phyloP scores from a whole-genome alignment of 2,797 vertebrate species.

The Euphonia xanthogaster region DNA sequence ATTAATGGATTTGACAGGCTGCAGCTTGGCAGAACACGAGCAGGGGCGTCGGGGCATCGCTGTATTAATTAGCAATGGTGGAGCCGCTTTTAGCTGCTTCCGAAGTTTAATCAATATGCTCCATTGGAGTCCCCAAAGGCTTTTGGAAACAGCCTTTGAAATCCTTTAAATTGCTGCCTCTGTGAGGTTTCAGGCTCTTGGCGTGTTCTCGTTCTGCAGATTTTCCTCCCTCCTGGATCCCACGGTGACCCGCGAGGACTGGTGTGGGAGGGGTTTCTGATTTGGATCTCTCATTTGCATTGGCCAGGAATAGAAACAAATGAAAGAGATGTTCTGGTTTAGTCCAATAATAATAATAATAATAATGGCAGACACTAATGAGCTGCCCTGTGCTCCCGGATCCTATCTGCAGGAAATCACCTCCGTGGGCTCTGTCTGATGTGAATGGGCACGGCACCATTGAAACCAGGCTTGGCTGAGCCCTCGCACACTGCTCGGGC shows the following conservation, averaged over 20 bases:
- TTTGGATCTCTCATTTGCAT: neutral
- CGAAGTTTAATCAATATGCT: constrained; percentile 70
- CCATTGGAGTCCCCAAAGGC: constrained; percentile 60
- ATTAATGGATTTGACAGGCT: constrained; percentile 67
- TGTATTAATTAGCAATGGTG: constrained; percentile 67
- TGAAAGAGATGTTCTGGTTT: constrained; percentile 11
- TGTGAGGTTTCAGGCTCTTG: constrained; percentile 33
- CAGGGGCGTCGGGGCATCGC: constrained; percentile 58
- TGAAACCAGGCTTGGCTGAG: constrained; percentile 15
- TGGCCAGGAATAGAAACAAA: neutral
- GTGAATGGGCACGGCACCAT: neutral
- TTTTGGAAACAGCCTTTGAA: constrained; percentile 67
- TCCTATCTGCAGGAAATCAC: constrained; percentile 48
- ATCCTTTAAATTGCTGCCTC: constrained; percentile 61
- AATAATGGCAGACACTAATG: constrained; percentile 32
- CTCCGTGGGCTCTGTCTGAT: neutral
- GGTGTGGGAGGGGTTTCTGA: neutral
- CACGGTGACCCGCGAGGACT: neutral
- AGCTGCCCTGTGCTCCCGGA: constrained; percentile 20
- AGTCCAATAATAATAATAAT: constrained; percentile 1
- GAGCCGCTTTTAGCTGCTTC: constrained; percentile 62
- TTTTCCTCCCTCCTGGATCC: neutral
- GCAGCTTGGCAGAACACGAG: constrained; percentile 59
- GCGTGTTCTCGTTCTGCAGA: neutral
- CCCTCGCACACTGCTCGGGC: neutral